Percentiles rank a stretch among this genome's conserved stretches.
phyloP scores from a whole-genome alignment of 2,888 invertebrate genomes.

The Pammene aurita region DNA sequence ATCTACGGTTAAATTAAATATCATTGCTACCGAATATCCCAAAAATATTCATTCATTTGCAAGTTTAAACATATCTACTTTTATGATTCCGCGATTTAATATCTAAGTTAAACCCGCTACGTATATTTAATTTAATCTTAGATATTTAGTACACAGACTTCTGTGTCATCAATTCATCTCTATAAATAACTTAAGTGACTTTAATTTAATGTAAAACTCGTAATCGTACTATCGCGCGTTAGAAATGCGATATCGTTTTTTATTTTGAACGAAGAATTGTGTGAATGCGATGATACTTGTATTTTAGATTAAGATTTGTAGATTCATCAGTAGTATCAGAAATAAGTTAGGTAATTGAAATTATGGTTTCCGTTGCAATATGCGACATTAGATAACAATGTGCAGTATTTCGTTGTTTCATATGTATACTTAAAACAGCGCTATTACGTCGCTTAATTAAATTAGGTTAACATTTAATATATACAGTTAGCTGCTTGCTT shows the following conservation, averaged over 20 bases:
- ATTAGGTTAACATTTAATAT: no score
- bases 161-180: conserved; percentile 24
- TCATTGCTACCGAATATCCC: not conserved
- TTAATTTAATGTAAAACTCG: conserved; percentile 11
- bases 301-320: conserved; percentile 2
- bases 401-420: conserved; percentile 10
- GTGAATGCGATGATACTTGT: not conserved
- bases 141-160: conserved; percentile 17
- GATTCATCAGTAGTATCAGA: not conserved
- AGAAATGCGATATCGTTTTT: not conserved
- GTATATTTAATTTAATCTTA: conserved; percentile 37
- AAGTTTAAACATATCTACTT: not conserved
- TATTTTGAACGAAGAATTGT: conserved; percentile 11
- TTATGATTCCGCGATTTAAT: not conserved
- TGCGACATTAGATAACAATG: not conserved
- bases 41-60: no score
- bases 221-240: conserved; percentile 1
- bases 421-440: not conserved
- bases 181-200: conserved; percentile 19
- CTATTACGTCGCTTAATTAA: not conserved
- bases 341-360: not conserved
- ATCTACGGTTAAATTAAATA: conserved; percentile 38
- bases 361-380: not conserved
- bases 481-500: no score
- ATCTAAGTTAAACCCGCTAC: not conserved